Base-by-base conservation (phyloP, 1,140 invertebrate species). In the Achatina immaculata region DNA sequence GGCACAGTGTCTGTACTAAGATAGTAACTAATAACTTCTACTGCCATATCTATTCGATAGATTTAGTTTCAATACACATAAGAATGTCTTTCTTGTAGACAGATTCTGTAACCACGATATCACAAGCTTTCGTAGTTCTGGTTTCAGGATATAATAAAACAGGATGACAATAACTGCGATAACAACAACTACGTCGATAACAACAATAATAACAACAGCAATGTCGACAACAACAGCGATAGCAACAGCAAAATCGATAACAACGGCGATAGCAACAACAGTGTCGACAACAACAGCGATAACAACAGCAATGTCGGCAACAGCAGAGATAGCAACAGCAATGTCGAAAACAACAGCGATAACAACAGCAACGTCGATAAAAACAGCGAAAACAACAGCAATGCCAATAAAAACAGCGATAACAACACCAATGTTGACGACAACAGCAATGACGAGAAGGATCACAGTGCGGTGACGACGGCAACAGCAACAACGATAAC, bases 401-500 rank as follows among this genome's bases (percentile, higher is more conserved):
- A 69, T 69, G 14, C 4, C 24, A 42, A 69, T 36, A 42, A 69
- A 34, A 42, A 36, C 34, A 42, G 24, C 11, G 31, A 69, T 36
- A 58, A n/a, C 14, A 58, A 24, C 55, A 58, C 11, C 14, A 42
- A 36, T n/a, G 40, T 55, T 11, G 40, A 76, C 31, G 40, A 55
- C 9, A 48, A 76, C 34, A 48, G 58, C 31, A 48, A 76, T 58
- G 38, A 43, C 43, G 38, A 78, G 40, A 40, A 69, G 28, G 42
- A 45, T 45, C 31, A 66, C 45, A 40, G n/a, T n/a, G n/a, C n/a
- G n/a, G n/a, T n/a, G n/a, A 65, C 43, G 38, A 43, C 45, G 38
- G 43, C 69, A 58, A 68, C 68, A 58, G 42, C 68, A 40, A 78
- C 58, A 48, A 76, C 58, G 40, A 76, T 76, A 48, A n/a, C n/a